phyloP scores from a whole-genome alignment of 2,888 invertebrate species.

The Aphidoletes aphidimyza region DNA sequence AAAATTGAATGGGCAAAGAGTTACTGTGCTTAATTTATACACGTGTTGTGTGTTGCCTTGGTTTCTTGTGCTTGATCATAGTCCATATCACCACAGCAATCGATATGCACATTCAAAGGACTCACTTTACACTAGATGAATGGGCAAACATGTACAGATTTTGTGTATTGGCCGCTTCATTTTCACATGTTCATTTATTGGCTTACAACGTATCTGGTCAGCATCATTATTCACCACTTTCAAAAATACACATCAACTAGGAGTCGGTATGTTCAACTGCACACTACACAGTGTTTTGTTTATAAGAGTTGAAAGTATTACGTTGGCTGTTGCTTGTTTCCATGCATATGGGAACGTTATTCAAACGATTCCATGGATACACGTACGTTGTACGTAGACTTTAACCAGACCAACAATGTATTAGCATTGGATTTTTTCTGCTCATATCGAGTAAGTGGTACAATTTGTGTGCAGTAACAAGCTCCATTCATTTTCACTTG shows the following conservation, averaged over 20 bases:
- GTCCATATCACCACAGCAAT: background rate
- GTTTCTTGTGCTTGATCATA: background rate
- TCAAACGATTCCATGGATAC: too few relatives aligned
- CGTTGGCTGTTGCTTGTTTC: too few relatives aligned
- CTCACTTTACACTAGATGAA: background rate
- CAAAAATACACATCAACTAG: background rate
- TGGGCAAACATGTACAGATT: background rate
- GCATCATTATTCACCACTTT: slow-evolving; percentile 3
- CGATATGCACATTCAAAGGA: background rate
- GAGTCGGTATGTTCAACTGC: too few relatives aligned
- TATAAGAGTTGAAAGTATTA: too few relatives aligned
- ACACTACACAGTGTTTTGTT: too few relatives aligned
- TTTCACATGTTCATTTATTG: background rate
- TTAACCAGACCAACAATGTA: too few relatives aligned
- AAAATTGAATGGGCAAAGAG: background rate
- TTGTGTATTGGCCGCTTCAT: background rate
- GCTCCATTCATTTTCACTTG: too few relatives aligned
- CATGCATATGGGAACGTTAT: too few relatives aligned
- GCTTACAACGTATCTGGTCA: background rate
- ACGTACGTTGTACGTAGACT: too few relatives aligned
- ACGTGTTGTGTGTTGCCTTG: background rate
- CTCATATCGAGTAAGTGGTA: too few relatives aligned
- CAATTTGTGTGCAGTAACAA: too few relatives aligned
- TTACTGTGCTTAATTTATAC: background rate
- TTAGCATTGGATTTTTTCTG: too few relatives aligned